A percentile compares a stretch with the other conserved stretches of the same genome.
Evolutionary conservation across 2,113 vertebrate genomes (phyloP).

Genomic region (Cygnus buccinator): DNA sequence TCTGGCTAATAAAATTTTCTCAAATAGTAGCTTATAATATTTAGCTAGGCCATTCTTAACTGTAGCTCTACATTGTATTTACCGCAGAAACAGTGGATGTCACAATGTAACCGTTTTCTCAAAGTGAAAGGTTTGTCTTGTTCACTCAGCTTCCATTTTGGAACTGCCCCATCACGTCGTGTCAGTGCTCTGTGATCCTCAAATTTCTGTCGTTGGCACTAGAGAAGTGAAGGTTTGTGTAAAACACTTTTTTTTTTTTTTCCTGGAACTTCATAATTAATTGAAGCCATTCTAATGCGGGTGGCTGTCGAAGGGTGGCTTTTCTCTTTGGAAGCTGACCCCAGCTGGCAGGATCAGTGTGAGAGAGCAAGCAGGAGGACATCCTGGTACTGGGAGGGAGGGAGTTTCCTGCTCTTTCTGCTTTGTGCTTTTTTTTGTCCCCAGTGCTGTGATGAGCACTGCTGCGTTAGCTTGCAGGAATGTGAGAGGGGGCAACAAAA

Average conservation of each 20-base stretch:
- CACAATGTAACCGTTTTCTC: not conserved
- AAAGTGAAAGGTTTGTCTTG: not conserved
- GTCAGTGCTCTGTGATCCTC: not conserved
- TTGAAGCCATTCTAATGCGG: not conserved
- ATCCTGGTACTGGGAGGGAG: not conserved
- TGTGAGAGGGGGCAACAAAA: not conserved
- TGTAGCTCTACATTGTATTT: not conserved
- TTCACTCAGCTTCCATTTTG: not conserved
- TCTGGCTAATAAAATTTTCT: not conserved
- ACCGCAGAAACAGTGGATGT: not conserved
- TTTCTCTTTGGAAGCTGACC: not conserved
- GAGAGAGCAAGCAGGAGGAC: not conserved
- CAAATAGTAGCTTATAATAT: not conserved
- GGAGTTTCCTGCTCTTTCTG: not conserved
- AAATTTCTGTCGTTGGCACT: not conserved
- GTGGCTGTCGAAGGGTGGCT: not conserved
- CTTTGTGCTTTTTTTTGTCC: rapidly evolving
- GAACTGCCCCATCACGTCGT: not conserved
- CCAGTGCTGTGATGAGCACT: not conserved
- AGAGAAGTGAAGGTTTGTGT: not conserved
- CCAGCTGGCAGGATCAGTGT: not conserved
- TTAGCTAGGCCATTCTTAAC: not conserved
- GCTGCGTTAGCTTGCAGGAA: not conserved
- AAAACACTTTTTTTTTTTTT: not conserved
- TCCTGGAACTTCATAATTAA: not conserved